These are phyloP conservation scores for Troglohyphantes excavatus DNA, from an alignment of 2,888 invertebrate genomes.

Conservation along the genomic window DNA sequence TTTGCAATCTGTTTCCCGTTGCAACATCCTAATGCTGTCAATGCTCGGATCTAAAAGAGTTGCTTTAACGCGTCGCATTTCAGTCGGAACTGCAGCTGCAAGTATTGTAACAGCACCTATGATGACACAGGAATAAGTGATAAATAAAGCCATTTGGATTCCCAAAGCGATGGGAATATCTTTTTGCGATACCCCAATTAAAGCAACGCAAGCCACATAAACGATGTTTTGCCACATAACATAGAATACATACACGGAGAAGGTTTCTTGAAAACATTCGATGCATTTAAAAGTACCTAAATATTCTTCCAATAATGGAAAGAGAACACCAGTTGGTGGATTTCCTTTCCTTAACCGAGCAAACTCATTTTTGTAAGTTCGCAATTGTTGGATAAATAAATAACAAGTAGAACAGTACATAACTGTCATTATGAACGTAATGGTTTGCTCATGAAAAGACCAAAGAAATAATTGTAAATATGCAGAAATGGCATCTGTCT, in stretches of 20 bases:
- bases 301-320: neutral
- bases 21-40: neutral
- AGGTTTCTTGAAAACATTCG: neutral
- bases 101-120: neutral
- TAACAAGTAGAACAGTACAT: neutral
- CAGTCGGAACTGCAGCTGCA: neutral
- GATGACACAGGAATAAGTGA: neutral
- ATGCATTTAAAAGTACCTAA: neutral
- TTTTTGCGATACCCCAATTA: neutral
- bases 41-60: neutral
- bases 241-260: neutral
- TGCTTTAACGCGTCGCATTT: neutral
- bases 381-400: neutral
- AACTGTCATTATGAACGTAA: neutral
- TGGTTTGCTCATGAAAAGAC: neutral
- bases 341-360: neutral
- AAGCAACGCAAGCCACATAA: neutral
- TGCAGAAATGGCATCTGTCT: neutral
- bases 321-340: neutral
- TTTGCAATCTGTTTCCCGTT: neutral
- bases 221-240: neutral
- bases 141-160: neutral
- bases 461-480: neutral
- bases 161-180: neutral
- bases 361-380: neutral